Evolutionary conservation across 2,888 invertebrate species (phyloP).

Genomic region (Aquatica leii): DNA sequence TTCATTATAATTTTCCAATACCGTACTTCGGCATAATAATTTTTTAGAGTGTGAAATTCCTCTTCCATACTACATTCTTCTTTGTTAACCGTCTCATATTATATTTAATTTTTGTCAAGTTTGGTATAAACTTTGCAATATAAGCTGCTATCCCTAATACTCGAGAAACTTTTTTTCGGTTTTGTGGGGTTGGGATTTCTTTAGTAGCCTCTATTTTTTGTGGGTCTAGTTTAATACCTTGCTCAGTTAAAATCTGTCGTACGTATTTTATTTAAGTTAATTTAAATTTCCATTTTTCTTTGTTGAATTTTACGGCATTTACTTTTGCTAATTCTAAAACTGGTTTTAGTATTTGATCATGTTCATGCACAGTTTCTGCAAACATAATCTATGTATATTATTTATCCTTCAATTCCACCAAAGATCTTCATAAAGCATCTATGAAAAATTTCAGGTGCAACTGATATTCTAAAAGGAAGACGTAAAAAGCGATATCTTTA

Average conservation of each 20-base stretch:
- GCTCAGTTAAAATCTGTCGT: background rate
- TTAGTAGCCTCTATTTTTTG: too few species aligned
- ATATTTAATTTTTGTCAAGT: background rate
- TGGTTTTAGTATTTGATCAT: background rate
- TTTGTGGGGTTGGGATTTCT: too few species aligned
- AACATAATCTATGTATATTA: background rate
- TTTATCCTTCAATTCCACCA: background rate
- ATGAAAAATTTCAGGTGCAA: constrained; percentile 6
- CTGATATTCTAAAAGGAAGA: background rate
- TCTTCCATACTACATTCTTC: background rate
- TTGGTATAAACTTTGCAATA: too few species aligned
- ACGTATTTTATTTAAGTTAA: constrained; percentile 7
- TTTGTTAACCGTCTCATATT: background rate
- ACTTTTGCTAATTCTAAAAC: background rate
- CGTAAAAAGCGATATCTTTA: background rate
- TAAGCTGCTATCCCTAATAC: background rate
- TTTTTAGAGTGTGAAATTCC: too few species aligned
- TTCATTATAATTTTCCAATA: background rate
- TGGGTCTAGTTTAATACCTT: too few species aligned
- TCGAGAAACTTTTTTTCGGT: background rate
- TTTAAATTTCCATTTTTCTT: constrained; percentile 1
- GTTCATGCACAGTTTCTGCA: background rate
- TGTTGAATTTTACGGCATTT: constrained; percentile 1
- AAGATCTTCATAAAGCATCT: background rate
- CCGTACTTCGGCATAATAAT: background rate